Evolutionary conservation across 1,140 invertebrate species (phyloP), one percentile per base, ranked within the genome.

Genomic region (Hirudo medicinalis): DNA sequence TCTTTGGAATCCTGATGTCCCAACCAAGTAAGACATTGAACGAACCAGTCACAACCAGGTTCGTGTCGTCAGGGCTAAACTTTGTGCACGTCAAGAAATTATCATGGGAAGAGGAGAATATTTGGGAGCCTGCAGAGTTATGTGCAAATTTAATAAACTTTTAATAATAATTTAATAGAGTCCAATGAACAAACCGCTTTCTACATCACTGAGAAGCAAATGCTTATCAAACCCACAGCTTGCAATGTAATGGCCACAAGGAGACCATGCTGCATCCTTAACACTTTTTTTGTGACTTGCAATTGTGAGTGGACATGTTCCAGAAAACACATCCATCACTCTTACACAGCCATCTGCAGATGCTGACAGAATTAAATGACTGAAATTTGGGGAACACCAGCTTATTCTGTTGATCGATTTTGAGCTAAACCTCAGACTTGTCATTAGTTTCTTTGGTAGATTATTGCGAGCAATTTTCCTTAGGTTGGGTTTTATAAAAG

Each of bases 301-400:
- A 5, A 80, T 36, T 20, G 72, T 67, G 25, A 73, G 67, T 17
- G 79, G 75, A 74, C 76, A 77, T 2, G 70, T 71, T 15, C 76
- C 72, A n/a, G 74, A 76, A 75, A 79, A 80, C 6, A 76, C 75
- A 76, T 80, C 79, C 78, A 78, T 80, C 3, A 82, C 71, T 73
- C 77, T 79, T 2, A 82, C 72, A 54, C 71, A 73, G 11, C 74
- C 72, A 74, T 82, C 80, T 79, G 80, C 79, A 6, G 78, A 78
- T 60, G 75, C 75, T n/a, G 78, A 77, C 22, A 79, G 70, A 19
- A 78, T 67, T 43, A 80, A 70, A 72, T 80, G 78, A 74, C 91
- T 78, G 67, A 76, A 81, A 27, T 74, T 70, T 72, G 76, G 53
- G 66, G 69, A 27, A 72, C 78, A 79, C 80, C 80, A 81, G 67